Base-by-base conservation (phyloP, 2,888 invertebrate species). In the Octodonta nipae region DNA sequence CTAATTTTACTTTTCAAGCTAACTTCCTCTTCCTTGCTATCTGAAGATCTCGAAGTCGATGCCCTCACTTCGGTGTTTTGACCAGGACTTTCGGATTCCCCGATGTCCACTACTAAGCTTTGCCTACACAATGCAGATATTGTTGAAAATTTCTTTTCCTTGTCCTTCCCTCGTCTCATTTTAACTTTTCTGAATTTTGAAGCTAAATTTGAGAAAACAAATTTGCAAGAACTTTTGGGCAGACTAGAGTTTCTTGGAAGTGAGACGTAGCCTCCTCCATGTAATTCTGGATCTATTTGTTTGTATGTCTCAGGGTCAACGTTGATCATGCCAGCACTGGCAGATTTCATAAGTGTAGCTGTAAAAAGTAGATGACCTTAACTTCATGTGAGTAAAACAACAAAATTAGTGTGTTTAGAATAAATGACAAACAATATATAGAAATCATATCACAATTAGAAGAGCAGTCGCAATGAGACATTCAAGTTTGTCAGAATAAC, bases 281-380 rank as follows among this genome's bases (percentile, higher is more conserved):
- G 61, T 17, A 55, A 43, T 36, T 58, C 59, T 1, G 60, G 55
- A 44, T 57, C 66, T 10, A 76, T 65, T 41, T 73, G 64, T 42
- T 67, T 68, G 60, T 72, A 76, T 1, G 71, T 64, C 13, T 70
- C 68, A 4, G 68, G 61, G 39, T 77, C 76, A 1, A 77, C 66
- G 45, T 77, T 75, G 34, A 82, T 78, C 73, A 82, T 79, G n/a
- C 81, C 81, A 0, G 75, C 81, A 41, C 82, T 82, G 1, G 77
- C 74, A 15, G 80, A 81, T 46, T 83, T 78, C 0, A 74, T 69
- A n/a, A 79, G 56, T 5, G 65, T 44, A 3, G 10, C 26, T 26
- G 26, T 10, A 5, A 26, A n/a, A 13, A 26, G 26, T 5, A 26
- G n/a, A 20, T 6, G 20, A 20, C 7, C 6, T 20, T 20, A 20